These are phyloP conservation scores for Chaetodon auriga DNA, from an alignment of 2,113 vertebrate species.

Conservation along the genomic window DNA sequence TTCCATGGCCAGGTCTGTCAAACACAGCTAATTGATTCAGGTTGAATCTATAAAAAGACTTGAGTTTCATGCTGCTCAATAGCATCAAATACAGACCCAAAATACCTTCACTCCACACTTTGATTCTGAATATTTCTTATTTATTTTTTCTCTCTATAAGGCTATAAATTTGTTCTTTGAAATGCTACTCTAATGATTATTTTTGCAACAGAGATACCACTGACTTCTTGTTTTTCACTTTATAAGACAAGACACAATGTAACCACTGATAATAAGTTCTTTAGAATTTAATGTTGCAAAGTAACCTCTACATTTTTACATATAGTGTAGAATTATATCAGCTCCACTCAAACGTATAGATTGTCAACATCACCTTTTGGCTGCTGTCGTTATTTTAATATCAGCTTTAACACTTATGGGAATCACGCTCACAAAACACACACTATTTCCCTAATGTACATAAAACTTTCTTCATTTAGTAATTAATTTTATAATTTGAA, in stretches of 20 bases:
- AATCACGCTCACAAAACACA: background rate
- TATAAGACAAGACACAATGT: background rate
- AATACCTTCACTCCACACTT: constrained; percentile 26
- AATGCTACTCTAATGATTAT: background rate
- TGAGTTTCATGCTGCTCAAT: background rate
- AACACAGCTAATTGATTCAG: constrained; percentile 42
- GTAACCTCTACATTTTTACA: background rate
- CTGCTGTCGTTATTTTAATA: background rate
- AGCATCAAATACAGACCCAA: constrained; percentile 26
- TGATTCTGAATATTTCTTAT: background rate
- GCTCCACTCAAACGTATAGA: background rate
- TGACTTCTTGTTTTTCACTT: background rate
- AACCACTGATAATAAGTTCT: background rate
- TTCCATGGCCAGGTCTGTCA: constrained; percentile 36
- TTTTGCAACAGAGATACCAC: background rate
- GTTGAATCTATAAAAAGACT: constrained; percentile 47
- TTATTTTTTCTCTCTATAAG: background rate
- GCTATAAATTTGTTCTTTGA: background rate
- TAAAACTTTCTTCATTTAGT: background rate
- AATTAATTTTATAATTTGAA: background rate
- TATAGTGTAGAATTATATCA: background rate
- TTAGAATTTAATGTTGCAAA: background rate
- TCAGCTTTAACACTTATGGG: background rate
- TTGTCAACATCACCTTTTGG: background rate
- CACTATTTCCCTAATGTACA: background rate